These are phyloP conservation scores for Synanthedon myopaeformis DNA, from an alignment of 2,888 invertebrate genomes.

Conservation along the genomic window DNA sequence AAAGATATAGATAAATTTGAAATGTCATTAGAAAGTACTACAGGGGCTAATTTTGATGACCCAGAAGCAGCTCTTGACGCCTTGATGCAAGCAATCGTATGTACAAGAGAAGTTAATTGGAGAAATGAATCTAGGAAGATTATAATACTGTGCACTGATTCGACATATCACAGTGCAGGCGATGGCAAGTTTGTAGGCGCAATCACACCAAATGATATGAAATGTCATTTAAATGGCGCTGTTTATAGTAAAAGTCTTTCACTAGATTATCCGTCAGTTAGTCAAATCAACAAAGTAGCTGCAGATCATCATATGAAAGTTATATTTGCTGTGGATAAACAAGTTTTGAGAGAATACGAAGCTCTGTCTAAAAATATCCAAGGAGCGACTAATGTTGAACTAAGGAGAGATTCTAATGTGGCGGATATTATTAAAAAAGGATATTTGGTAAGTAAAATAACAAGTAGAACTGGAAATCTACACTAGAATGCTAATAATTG, in stretches of 20 bases:
- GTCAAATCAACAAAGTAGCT: conserved; percentile 73
- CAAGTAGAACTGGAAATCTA: not conserved
- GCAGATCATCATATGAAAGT: conserved; percentile 79
- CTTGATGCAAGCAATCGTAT: conserved; percentile 86
- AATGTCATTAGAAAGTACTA: conserved; percentile 38
- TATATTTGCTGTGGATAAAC: conserved; percentile 75
- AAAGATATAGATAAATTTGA: conserved; percentile 57
- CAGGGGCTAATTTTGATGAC: conserved; percentile 73
- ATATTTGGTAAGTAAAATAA: conserved; percentile 68
- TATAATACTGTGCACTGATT: conserved; percentile 83
- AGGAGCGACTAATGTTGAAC: conserved; percentile 73
- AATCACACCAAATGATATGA: conserved; percentile 76
- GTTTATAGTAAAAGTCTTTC: conserved; percentile 64
- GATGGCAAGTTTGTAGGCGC: conserved; percentile 82
- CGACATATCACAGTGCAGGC: conserved; percentile 83
- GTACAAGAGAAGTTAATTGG: conserved; percentile 80
- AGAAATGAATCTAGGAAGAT: conserved; percentile 76
- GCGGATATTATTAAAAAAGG: conserved; percentile 76
- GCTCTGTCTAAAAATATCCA: conserved; percentile 71
- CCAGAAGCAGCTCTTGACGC: conserved; percentile 91
- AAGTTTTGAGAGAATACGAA: conserved; percentile 42
- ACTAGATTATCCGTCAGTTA: conserved; percentile 84
- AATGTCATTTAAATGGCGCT: conserved; percentile 70
- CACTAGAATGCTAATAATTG: not conserved
- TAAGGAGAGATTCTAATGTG: conserved; percentile 62